These are phyloP conservation scores for Drosophila yooni DNA, from an alignment of 2,888 invertebrate genomes.

Conservation along the genomic window DNA sequence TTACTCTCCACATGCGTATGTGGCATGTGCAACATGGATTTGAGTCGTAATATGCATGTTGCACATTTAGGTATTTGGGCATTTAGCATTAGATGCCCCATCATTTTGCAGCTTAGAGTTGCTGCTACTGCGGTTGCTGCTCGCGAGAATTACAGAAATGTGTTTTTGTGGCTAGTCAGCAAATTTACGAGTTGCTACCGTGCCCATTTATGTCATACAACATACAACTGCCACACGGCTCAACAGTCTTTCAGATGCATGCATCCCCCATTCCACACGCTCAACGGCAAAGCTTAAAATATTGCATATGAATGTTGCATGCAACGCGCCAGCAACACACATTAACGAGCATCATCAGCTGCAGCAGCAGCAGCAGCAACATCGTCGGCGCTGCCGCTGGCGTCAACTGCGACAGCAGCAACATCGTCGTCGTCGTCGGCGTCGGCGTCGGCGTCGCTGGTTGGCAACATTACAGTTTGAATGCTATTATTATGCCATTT, in stretches of 20 bases:
- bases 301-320: conserved; percentile 76
- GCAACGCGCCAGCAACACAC: conserved; percentile 60
- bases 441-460: conserved; percentile 5
- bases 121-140: conserved; percentile 7
- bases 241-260: conserved; percentile 18
- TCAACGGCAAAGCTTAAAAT: conserved; percentile 61
- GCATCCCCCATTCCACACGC: not conserved
- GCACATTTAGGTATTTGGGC: conserved; percentile 32
- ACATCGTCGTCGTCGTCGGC: conserved; percentile 16
- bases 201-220: conserved; percentile 64
- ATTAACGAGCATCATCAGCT: conserved; percentile 53
- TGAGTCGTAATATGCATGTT: conserved; percentile 36
- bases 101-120: conserved; percentile 53
- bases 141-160: conserved; percentile 48
- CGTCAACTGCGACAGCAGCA: conserved; percentile 24
- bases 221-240: conserved; percentile 32
- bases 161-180: conserved; percentile 26
- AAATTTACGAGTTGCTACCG: conserved; percentile 76
- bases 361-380: not conserved
- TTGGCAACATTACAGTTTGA: conserved; percentile 74
- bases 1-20: conserved; percentile 1
- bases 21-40: not conserved
- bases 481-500: conserved; percentile 79
- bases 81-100: conserved; percentile 36
- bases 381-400: conserved; percentile 12